Evolutionary conservation across 2,113 vertebrate species (phyloP).

Genomic region (Manacus vitellinus): DNA sequence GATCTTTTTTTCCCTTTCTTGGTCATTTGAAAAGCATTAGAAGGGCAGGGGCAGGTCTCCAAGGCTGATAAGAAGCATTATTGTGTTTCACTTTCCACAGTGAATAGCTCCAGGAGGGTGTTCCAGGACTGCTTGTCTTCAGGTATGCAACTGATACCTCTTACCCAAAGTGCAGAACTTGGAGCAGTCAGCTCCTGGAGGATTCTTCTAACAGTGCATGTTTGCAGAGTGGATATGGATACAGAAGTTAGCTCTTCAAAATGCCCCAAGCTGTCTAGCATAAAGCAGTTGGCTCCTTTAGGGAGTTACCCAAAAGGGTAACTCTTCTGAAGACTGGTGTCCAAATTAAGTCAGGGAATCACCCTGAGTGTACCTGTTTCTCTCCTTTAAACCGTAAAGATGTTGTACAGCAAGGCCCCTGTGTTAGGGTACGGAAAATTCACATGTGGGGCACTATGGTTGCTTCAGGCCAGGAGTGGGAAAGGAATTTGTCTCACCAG

Average conservation of each 20-base stretch:
- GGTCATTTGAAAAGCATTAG: background rate
- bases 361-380: background rate
- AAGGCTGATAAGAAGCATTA: background rate
- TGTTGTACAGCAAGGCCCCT: background rate
- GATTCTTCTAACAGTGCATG: background rate
- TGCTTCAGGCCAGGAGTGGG: background rate
- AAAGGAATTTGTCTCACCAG: background rate
- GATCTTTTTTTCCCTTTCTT: background rate
- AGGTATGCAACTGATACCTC: background rate
- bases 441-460: fast-evolving
- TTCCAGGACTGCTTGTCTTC: background rate
- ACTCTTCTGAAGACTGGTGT: background rate
- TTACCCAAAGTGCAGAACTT: background rate
- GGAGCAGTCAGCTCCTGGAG: background rate
- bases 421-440: background rate
- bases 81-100: constrained; percentile 46
- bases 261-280: background rate
- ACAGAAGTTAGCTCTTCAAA: background rate
- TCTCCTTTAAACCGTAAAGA: background rate
- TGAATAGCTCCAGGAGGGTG: background rate
- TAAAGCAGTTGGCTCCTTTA: background rate
- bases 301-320: background rate
- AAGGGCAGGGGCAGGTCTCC: constrained; percentile 7
- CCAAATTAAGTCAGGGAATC: background rate
- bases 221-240: background rate